Conservation (phyloP, 1,140 invertebrate genomes). For the Diorhabda carinulata region DNA sequence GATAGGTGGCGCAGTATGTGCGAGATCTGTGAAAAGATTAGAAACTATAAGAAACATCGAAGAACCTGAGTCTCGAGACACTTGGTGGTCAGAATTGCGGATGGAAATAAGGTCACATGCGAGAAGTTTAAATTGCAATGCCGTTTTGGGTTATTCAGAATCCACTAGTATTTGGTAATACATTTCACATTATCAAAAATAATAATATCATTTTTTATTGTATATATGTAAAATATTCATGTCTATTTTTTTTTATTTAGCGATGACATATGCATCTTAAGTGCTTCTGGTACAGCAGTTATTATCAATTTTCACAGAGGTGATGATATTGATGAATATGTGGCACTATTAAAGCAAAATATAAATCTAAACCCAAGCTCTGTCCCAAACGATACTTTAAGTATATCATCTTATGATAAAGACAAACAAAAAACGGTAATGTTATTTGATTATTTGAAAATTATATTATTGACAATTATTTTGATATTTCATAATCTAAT, state of each 20-base stretch:
- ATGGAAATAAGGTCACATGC: constrained; percentile 93
- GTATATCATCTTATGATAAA: not conserved
- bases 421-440: not conserved
- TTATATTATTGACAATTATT: no score
- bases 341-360: constrained; percentile 10
- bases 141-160: constrained; percentile 90
- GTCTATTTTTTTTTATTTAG: constrained; percentile 50
- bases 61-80: constrained; percentile 84
- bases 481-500: no score
- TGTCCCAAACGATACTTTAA: not conserved
- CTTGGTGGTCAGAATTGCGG: constrained; percentile 92
- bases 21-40: constrained; percentile 82
- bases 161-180: constrained; percentile 81
- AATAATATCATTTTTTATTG: no score
- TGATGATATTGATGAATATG: constrained; percentile 27
- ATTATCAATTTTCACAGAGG: constrained; percentile 64
- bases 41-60: constrained; percentile 77
- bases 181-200: constrained; percentile 7
- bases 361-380: not conserved
- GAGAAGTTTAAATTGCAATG: constrained; percentile 83
- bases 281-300: constrained; percentile 89
- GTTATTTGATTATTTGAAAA: no score
- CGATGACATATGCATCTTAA: constrained; percentile 92
- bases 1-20: constrained; percentile 77
- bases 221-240: no score